These are phyloP conservation scores for Protodeltote pygarga DNA, from an alignment of 2,888 invertebrate genomes.

Conservation along the genomic window DNA sequence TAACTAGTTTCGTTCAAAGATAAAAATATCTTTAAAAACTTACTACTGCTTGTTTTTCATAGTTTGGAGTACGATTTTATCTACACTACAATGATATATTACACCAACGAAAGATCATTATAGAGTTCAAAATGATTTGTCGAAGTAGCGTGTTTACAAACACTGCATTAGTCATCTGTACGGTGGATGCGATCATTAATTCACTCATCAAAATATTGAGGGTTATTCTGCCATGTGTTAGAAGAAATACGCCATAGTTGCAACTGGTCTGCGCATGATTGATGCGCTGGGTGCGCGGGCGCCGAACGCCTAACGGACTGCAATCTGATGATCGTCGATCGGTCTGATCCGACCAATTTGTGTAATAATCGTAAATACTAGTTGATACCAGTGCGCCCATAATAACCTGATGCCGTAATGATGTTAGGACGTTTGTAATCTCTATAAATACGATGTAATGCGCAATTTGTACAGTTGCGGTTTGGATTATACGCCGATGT, in stretches of 20 bases:
- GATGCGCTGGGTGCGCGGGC: constrained; percentile 43
- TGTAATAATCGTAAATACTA: constrained; percentile 56
- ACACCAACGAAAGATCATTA: constrained; percentile 25
- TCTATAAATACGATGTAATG: constrained; percentile 41
- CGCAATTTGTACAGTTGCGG: constrained; percentile 43
- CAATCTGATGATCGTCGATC: constrained; percentile 37
- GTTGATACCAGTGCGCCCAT: constrained; percentile 43
- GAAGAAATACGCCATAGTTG: constrained; percentile 57
- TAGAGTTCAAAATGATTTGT: constrained; percentile 36
- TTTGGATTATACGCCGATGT: constrained; percentile 37
- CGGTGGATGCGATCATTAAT: constrained; percentile 48
- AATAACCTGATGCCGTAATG: constrained; percentile 34
- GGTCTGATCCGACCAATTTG: constrained; percentile 49
- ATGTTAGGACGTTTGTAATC: constrained; percentile 38
- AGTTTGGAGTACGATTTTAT: constrained; percentile 19
- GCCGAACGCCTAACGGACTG: constrained; percentile 28
- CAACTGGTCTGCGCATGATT: constrained; percentile 33
- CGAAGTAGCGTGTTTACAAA: constrained; percentile 25
- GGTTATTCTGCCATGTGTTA: constrained; percentile 45
- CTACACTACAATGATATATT: constrained; percentile 17
- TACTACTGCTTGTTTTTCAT: constrained; percentile 6
- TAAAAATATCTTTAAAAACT: constrained; percentile 8
- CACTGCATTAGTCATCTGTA: constrained; percentile 39
- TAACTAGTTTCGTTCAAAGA: constrained; percentile 20
- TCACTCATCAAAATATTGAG: constrained; percentile 58